A percentile compares a stretch with the other conserved stretches of the same genome.
These are phyloP conservation scores for Tipula vernalis DNA, from an alignment of 2,888 invertebrate species.

Conservation along the genomic window DNA sequence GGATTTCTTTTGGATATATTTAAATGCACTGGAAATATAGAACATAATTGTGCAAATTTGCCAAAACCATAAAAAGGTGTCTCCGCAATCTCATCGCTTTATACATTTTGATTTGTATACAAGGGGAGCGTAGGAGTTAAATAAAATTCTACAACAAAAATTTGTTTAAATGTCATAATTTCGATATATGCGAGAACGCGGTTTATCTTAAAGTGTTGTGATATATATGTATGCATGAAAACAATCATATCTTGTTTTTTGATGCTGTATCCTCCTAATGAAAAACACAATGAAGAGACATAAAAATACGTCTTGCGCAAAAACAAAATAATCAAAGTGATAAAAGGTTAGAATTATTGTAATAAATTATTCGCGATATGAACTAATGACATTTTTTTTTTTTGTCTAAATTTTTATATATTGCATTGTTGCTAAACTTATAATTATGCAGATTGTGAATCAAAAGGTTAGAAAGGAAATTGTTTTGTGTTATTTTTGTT, in stretches of 20 bases:
- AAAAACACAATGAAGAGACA: background rate
- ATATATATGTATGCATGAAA: background rate
- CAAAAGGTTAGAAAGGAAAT: constrained; percentile 4
- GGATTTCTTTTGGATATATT: background rate
- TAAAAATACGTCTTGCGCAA: background rate
- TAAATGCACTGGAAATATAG: background rate
- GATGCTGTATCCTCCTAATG: background rate
- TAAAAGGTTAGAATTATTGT: background rate
- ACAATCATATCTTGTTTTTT: background rate
- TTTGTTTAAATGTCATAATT: background rate
- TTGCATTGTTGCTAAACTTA: background rate
- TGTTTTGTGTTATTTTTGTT: background rate
- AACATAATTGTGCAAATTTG: background rate
- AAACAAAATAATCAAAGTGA: background rate
- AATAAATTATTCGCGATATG: constrained; percentile 4
- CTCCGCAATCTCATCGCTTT: background rate
- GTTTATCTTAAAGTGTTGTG: background rate
- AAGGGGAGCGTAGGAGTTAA: background rate
- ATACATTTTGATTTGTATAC: background rate
- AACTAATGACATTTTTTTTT: background rate
- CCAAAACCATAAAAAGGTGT: background rate
- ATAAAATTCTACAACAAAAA: background rate
- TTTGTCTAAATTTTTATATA: background rate
- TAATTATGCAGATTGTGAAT: background rate
- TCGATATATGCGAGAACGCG: background rate